Percentiles rank a stretch among this genome's conserved stretches.
Conservation (phyloP, 2,797 vertebrate genomes). For the Odontamblyopus lacepedii region DNA sequence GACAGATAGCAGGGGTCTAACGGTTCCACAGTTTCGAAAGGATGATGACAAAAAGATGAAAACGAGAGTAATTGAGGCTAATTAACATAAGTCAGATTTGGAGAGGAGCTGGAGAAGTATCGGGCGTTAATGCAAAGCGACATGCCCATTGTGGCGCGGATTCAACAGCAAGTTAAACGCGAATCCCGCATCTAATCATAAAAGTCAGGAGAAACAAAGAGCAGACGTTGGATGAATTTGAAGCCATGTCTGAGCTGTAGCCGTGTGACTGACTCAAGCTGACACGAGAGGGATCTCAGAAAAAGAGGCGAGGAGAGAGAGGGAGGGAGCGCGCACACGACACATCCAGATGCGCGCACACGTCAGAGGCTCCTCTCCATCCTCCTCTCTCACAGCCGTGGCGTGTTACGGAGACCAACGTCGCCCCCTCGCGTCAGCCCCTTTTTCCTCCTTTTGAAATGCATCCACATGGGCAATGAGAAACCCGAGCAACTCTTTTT, state of each 20-base stretch:
- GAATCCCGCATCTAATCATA: conserved; percentile 64
- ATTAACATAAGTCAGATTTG: conserved; percentile 67
- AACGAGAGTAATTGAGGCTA: conserved; percentile 59
- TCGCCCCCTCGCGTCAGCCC: conserved; percentile 72
- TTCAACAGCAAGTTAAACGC: conserved; percentile 61
- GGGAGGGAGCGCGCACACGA: conserved; percentile 12
- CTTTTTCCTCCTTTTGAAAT: conserved; percentile 9
- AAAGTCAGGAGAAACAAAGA: conserved; percentile 72
- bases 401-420: conserved; percentile 65
- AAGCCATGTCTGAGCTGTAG: conserved; percentile 70
- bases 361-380: background rate
- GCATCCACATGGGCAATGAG: background rate
- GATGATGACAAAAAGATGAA: conserved; percentile 63
- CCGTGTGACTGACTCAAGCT: conserved; percentile 74
- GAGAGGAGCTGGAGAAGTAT: conserved; percentile 50
- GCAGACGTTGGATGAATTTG: conserved; percentile 70
- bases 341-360: conserved; percentile 14
- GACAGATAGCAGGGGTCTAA: conserved; percentile 41
- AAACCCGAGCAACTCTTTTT: background rate
- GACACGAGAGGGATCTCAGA: conserved; percentile 58
- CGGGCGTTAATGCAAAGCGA: conserved; percentile 63
- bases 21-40: conserved; percentile 32
- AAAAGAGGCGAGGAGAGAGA: background rate
- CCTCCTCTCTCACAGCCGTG: conserved; percentile 8
- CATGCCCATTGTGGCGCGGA: conserved; percentile 65